A percentile compares a stretch with the other conserved stretches of the same genome.
Evolutionary conservation across 1,140 invertebrate genomes (phyloP).

Genomic region (Pararge aegeria): DNA sequence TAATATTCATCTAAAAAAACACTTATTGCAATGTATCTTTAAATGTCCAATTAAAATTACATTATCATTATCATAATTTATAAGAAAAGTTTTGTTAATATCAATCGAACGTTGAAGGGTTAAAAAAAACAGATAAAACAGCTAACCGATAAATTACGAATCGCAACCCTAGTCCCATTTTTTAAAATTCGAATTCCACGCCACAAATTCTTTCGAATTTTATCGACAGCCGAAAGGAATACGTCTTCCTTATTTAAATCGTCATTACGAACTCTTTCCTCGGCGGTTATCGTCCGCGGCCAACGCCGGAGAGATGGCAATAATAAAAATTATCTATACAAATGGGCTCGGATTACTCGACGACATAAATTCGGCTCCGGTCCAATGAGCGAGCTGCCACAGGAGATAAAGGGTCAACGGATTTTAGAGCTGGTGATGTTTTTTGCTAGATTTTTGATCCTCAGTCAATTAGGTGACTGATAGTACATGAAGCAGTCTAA

Average conservation of each 20-base stretch:
- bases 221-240: conserved; percentile 70
- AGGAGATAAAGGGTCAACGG: conserved; percentile 73
- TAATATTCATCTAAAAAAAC: no score
- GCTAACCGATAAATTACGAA: conserved; percentile 10
- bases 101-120: neutral
- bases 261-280: conserved; percentile 78
- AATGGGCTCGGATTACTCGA: conserved; percentile 75
- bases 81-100: neutral
- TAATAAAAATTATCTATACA: conserved; percentile 80
- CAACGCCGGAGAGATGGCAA: conserved; percentile 73
- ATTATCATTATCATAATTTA: neutral
- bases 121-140: neutral
- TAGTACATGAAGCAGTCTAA: conserved; percentile 2
- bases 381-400: conserved; percentile 63
- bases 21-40: no score
- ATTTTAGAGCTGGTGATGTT: conserved; percentile 57
- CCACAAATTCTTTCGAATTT: conserved; percentile 63
- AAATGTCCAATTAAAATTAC: no score
- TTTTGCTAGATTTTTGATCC: conserved; percentile 56
- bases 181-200: conserved; percentile 55
- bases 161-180: conserved; percentile 41
- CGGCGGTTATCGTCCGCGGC: conserved; percentile 64
- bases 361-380: conserved; percentile 77
- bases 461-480: conserved; percentile 23
- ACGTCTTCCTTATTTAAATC: conserved; percentile 78